phyloP scores from a whole-genome alignment of 1,140 invertebrate species.

The Eurytemora carolleeae region DNA sequence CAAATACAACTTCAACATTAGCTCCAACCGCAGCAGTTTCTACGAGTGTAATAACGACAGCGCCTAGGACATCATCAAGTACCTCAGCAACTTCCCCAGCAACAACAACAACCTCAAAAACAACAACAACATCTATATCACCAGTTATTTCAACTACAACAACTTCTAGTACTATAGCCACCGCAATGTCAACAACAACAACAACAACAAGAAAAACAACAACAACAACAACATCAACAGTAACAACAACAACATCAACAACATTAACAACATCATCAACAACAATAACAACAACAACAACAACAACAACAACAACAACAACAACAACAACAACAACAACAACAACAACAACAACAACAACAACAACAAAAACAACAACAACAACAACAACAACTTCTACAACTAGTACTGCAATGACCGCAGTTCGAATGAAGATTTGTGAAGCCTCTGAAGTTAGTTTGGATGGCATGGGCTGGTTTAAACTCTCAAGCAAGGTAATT shows the following conservation, averaged over 20 bases:
- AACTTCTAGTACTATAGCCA: not conserved
- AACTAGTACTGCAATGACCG: not conserved
- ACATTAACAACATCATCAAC: not conserved
- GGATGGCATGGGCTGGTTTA: no score
- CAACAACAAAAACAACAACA: not conserved
- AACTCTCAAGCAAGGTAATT: no score
- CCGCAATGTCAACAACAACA: not conserved
- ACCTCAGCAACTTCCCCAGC: no score
- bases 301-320: not conserved
- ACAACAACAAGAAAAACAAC: not conserved
- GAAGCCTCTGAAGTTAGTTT: no score
- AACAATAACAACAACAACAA: not conserved
- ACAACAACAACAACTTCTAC: not conserved
- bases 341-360: not conserved
- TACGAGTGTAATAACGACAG: no score
- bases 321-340: not conserved
- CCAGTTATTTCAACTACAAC: not conserved
- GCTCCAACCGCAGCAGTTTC: no score
- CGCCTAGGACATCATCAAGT: no score
- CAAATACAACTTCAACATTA: no score
- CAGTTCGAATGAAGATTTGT: no score
- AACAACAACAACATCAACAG: not conserved
- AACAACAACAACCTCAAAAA: no score
- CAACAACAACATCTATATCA: no score
- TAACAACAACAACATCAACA: not conserved